These are phyloP conservation scores for Phasia obesa DNA, from an alignment of 2,888 invertebrate genomes.

Conservation along the genomic window DNA sequence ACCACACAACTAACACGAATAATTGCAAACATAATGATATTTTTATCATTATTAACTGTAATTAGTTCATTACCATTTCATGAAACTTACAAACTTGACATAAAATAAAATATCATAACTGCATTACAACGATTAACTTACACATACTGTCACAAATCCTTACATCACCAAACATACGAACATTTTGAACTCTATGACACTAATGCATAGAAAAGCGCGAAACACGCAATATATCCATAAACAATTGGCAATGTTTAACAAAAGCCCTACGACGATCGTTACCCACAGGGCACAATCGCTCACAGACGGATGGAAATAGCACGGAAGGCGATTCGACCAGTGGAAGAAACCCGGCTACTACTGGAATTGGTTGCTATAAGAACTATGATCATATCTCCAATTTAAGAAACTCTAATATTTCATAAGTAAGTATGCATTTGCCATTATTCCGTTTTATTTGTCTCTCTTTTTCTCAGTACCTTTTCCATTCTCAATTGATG, in stretches of 20 bases:
- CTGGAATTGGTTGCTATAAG: conserved; percentile 89
- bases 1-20: conserved; percentile 20
- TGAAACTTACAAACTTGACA: neutral
- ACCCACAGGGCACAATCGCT: conserved; percentile 93
- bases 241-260: conserved; percentile 83
- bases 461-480: conserved; percentile 6
- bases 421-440: conserved; percentile 78
- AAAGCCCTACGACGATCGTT: conserved; percentile 83
- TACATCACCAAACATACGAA: conserved; percentile 37
- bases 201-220: conserved; percentile 81
- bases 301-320: conserved; percentile 93
- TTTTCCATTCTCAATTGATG: neutral
- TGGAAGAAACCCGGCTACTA: conserved; percentile 87
- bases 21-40: conserved; percentile 1
- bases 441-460: neutral
- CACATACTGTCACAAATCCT: conserved; percentile 37
- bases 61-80: conserved; percentile 53
- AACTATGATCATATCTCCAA: conserved; percentile 88
- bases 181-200: conserved; percentile 44
- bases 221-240: conserved; percentile 82
- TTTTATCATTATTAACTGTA: conserved; percentile 36
- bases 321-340: conserved; percentile 84
- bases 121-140: conserved; percentile 34
- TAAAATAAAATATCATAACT: too few species aligned
- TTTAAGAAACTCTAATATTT: conserved; percentile 80